Evolutionary conservation across 2,113 vertebrate species (phyloP).

Genomic region (Elanoides forficatus): DNA sequence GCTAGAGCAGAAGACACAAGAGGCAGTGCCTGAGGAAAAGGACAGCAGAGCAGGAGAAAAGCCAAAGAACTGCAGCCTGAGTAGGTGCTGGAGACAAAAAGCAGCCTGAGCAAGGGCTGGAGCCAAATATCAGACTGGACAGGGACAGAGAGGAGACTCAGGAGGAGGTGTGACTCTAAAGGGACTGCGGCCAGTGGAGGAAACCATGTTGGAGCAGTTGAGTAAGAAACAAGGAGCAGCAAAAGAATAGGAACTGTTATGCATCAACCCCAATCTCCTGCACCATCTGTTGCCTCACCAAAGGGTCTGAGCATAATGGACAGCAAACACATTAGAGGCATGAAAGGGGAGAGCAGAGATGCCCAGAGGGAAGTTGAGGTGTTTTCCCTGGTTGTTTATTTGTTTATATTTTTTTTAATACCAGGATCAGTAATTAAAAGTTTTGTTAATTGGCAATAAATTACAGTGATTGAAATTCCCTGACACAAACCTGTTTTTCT

Average conservation of each 20-base stretch:
- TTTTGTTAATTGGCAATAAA: not conserved
- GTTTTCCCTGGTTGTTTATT: not conserved
- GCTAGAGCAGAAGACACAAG: not conserved
- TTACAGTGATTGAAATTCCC: not conserved
- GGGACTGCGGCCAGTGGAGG: rapidly evolving
- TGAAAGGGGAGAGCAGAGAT: not conserved
- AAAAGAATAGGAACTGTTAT: not conserved
- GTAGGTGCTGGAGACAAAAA: not conserved
- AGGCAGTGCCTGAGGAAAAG: not conserved
- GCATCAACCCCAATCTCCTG: not conserved
- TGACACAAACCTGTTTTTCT: not conserved
- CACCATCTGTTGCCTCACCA: not conserved
- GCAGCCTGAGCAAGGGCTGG: not conserved
- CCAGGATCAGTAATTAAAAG: not conserved
- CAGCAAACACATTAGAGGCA: not conserved
- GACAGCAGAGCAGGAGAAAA: not conserved
- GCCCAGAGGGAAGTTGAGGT: not conserved
- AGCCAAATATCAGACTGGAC: not conserved
- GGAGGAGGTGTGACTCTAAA: not conserved
- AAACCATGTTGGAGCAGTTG: not conserved
- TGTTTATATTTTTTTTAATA: not conserved
- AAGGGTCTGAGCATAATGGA: rapidly evolving
- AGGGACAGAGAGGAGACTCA: not conserved
- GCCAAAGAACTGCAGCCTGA: not conserved
- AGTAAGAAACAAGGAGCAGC: not conserved